A percentile compares a stretch with the other conserved stretches of the same genome.
These are phyloP conservation scores for Sesia apiformis DNA, from an alignment of 2,888 invertebrate genomes.

Conservation along the genomic window DNA sequence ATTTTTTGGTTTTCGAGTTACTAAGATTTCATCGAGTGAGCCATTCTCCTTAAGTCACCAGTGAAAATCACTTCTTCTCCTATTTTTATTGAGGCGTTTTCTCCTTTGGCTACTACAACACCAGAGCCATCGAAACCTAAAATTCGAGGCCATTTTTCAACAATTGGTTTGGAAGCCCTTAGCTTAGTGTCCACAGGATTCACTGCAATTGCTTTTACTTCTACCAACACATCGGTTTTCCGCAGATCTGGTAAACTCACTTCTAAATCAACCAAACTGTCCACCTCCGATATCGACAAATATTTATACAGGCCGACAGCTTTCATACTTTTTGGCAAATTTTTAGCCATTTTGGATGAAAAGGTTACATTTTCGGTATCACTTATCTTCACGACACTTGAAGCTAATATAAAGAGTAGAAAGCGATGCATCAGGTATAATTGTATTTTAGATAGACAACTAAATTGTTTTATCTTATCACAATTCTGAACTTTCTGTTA, in stretches of 20 bases:
- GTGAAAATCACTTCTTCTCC: conserved; percentile 60
- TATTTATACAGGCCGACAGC: conserved; percentile 60
- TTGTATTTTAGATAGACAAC: neutral
- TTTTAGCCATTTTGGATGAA: conserved; percentile 13
- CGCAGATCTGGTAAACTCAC: conserved; percentile 36
- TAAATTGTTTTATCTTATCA: no score
- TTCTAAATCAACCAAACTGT: conserved; percentile 50
- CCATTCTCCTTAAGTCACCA: conserved; percentile 43
- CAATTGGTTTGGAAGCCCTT: conserved; percentile 44
- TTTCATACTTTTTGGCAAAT: conserved; percentile 50
- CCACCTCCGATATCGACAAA: conserved; percentile 44
- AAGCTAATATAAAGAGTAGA: neutral
- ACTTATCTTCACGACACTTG: conserved; percentile 1
- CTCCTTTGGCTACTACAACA: conserved; percentile 43
- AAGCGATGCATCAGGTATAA: neutral
- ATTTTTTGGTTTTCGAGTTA: conserved; percentile 47
- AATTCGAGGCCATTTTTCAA: conserved; percentile 41
- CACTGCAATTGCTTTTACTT: conserved; percentile 55
- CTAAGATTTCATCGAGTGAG: conserved; percentile 39
- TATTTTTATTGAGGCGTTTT: conserved; percentile 28
- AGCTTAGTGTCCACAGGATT: conserved; percentile 58
- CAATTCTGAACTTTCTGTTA: no score
- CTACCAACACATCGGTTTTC: conserved; percentile 43
- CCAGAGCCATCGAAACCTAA: conserved; percentile 62
- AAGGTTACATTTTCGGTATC: neutral